These are phyloP conservation scores for Lutraria rhynchaena DNA, from an alignment of 1,140 invertebrate genomes.

Conservation along the genomic window DNA sequence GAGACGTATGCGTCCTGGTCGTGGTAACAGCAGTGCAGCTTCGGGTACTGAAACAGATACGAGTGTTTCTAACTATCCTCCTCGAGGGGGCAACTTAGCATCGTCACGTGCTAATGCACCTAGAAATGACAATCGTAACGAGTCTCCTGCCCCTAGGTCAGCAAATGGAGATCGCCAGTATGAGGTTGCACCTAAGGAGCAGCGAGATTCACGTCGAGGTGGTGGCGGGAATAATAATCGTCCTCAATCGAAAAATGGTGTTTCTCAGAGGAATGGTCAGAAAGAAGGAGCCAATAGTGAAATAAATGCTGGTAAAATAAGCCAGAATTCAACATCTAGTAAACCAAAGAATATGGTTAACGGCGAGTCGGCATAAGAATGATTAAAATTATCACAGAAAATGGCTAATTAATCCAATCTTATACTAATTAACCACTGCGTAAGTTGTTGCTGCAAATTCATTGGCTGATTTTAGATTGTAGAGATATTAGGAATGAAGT, in stretches of 20 bases:
- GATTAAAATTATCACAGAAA: constrained; percentile 6
- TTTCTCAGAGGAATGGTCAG: constrained; percentile 58
- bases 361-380: constrained; percentile 60
- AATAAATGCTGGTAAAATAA: constrained; percentile 67
- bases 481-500: constrained; percentile 20
- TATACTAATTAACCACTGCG: constrained; percentile 17
- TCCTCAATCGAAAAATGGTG: constrained; percentile 9
- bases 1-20: constrained; percentile 64
- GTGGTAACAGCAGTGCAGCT: constrained; percentile 73
- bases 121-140: constrained; percentile 46
- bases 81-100: constrained; percentile 17
- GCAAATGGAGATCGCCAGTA: constrained; percentile 29
- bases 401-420: constrained; percentile 26
- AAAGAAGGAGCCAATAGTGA: constrained; percentile 74
- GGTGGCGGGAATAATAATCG: background rate
- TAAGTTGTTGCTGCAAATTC: constrained; percentile 22
- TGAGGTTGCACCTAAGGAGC: constrained; percentile 61
- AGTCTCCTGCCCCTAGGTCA: constrained; percentile 49
- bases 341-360: constrained; percentile 74
- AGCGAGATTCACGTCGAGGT: constrained; percentile 56
- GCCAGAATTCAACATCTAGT: constrained; percentile 59
- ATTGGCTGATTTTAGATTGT: constrained; percentile 34
- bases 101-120: constrained; percentile 13
- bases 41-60: constrained; percentile 80
- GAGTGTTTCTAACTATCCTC: constrained; percentile 75